Percentiles rank a stretch among this genome's conserved stretches.
phyloP scores from a whole-genome alignment of 1,140 invertebrate genomes.

The Neuroterus valhalla region DNA sequence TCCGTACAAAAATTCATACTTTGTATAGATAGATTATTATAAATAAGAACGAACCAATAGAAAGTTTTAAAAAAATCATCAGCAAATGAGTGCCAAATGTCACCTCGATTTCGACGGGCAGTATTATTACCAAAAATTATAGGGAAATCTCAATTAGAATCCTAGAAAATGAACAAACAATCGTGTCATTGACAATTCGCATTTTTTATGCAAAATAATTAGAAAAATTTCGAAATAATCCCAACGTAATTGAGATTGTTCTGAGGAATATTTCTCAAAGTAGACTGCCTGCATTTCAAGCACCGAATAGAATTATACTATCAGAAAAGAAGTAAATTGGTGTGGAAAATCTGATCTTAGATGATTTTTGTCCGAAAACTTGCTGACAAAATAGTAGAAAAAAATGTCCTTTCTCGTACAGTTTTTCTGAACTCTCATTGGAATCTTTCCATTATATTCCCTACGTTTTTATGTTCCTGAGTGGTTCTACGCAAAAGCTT shows the following conservation, averaged over 20 bases:
- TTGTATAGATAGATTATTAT: conserved; percentile 1
- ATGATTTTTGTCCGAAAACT: conserved; percentile 16
- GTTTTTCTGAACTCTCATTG: not conserved
- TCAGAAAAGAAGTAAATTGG: not conserved
- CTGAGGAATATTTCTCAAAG: not conserved
- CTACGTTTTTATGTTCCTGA: too few relatives aligned
- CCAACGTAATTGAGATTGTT: conserved; percentile 1
- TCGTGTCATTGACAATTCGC: conserved; percentile 17
- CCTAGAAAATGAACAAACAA: not conserved
- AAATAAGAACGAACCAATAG: conserved; percentile 22
- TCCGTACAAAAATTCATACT: not conserved
- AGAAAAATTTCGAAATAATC: not conserved
- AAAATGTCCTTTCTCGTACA: not conserved
- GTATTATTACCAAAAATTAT: conserved; percentile 11
- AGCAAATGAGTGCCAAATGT: conserved; percentile 23
- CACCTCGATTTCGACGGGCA: conserved; percentile 1
- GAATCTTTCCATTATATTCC: too few relatives aligned
- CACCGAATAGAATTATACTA: conserved; percentile 12
- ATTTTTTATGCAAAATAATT: conserved; percentile 9
- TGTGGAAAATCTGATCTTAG: conserved; percentile 1
- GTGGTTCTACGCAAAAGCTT: too few relatives aligned
- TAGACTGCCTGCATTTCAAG: not conserved
- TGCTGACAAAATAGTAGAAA: not conserved
- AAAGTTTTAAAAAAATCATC: conserved; percentile 4
- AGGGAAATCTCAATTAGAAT: not conserved